Evolutionary conservation across 2,888 invertebrate genomes (phyloP).

Genomic region (Sesamia inferens): DNA sequence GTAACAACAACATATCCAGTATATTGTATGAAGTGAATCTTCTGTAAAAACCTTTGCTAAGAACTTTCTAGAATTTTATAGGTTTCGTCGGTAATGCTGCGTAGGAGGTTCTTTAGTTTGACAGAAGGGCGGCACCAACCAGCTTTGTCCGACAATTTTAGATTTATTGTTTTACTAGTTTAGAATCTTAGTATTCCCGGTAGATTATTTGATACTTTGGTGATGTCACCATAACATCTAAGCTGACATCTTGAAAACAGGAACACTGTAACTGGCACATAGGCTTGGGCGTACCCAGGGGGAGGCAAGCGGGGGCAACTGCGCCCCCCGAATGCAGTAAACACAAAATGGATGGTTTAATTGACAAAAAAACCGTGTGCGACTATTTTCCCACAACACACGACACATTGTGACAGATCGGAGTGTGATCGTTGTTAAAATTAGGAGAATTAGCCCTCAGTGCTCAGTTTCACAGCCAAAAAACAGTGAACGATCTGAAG

Average conservation of each 20-base stretch:
- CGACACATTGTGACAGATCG: no score
- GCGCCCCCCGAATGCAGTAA: no score
- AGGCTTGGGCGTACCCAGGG: no score
- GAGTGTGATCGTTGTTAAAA: no score
- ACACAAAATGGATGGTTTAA: no score
- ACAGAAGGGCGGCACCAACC: neutral
- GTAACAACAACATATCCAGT: neutral
- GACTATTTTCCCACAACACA: no score
- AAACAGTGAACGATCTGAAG: constrained; percentile 20
- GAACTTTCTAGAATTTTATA: constrained; percentile 3
- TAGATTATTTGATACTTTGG: neutral
- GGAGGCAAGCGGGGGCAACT: no score
- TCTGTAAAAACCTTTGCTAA: constrained; percentile 7
- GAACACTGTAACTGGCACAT: no score
- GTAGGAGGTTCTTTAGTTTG: constrained; percentile 34
- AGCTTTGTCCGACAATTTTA: constrained; percentile 3
- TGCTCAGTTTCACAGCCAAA: constrained; percentile 7
- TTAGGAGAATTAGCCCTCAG: no score
- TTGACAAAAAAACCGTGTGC: no score
- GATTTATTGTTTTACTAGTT: constrained; percentile 30
- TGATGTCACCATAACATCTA: neutral
- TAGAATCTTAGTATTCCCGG: neutral
- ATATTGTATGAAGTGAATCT: neutral
- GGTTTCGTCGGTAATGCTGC: constrained; percentile 26
- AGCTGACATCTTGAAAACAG: neutral